Conservation (phyloP, 2,113 vertebrate genomes). For the Nycticorax nycticorax region DNA sequence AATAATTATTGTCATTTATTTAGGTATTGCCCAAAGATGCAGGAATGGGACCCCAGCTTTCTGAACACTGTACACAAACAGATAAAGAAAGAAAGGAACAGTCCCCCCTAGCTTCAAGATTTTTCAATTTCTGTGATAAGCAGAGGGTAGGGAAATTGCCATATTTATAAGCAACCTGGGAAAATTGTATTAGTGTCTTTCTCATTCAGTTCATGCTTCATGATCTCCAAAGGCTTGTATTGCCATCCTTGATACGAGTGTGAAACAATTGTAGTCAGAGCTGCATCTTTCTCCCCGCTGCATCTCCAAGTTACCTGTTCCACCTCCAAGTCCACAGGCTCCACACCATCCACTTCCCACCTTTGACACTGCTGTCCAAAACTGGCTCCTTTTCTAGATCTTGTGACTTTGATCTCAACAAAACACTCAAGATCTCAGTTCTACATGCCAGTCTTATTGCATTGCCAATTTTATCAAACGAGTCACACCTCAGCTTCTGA, state of each 20-base stretch:
- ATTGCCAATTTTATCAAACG: neutral
- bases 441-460: neutral
- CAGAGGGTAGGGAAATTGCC: neutral
- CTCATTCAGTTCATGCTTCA: neutral
- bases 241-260: neutral
- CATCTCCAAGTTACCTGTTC: neutral
- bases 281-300: neutral
- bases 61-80: neutral
- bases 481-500: neutral
- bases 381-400: neutral
- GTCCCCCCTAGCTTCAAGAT: neutral
- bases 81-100: neutral
- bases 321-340: neutral
- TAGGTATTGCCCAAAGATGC: neutral
- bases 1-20: neutral
- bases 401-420: neutral
- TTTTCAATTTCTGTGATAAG: neutral
- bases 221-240: neutral
- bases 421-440: neutral
- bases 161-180: neutral
- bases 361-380: neutral
- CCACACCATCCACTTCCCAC: neutral
- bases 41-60: neutral
- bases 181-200: neutral
- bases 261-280: neutral